A percentile compares a stretch with the other conserved stretches of the same genome.
Evolutionary conservation across 2,888 invertebrate genomes (phyloP).

Genomic region (Melinopterus prodromus): DNA sequence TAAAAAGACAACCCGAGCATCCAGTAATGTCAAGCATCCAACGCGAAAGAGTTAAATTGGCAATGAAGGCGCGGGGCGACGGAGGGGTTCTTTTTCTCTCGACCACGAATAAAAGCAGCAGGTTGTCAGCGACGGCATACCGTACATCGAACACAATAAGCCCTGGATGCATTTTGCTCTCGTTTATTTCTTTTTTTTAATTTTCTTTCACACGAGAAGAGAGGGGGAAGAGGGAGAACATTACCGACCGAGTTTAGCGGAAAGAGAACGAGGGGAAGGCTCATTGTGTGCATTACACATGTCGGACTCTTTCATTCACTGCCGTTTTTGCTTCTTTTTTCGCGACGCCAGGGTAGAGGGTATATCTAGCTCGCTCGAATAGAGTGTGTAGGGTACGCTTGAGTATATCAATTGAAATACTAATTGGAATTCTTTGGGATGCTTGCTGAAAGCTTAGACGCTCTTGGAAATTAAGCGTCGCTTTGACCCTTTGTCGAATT

Average conservation of each 20-base stretch:
- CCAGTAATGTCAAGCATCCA: not conserved
- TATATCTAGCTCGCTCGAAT: not conserved
- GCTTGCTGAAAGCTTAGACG: not conserved
- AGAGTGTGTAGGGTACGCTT: not conserved
- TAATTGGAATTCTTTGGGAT: not conserved
- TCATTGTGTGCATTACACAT: not conserved
- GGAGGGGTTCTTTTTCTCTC: not conserved
- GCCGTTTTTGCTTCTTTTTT: not conserved
- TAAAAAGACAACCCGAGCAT: not conserved
- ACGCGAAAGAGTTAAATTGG: not conserved
- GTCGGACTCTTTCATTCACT: not conserved
- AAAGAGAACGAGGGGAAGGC: not conserved
- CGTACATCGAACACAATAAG: not conserved
- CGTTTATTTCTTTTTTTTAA: not conserved
- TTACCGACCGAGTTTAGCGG: not conserved
- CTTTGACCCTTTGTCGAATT: not conserved
- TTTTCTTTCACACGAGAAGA: not conserved
- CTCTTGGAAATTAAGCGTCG: not conserved
- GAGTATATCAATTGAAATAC: not conserved
- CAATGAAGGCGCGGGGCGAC: not conserved
- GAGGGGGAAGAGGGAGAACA: not conserved
- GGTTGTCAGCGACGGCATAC: not conserved
- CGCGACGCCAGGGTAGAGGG: not conserved
- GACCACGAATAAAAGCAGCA: not conserved
- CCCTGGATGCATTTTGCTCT: not conserved